These are phyloP conservation scores for Chelonus formosanus DNA, from an alignment of 2,888 invertebrate species.

Conservation along the genomic window DNA sequence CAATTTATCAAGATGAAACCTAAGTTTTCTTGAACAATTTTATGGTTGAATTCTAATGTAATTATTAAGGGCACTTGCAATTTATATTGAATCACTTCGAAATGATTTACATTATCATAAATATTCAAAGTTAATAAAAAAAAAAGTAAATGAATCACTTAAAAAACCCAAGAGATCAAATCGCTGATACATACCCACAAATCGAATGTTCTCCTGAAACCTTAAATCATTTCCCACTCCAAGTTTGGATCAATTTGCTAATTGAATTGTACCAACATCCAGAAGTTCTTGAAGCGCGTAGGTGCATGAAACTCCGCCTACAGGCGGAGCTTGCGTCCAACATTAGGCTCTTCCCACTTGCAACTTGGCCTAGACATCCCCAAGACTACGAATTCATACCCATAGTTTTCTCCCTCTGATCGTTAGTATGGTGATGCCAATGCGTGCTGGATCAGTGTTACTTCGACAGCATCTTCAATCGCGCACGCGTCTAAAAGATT, in stretches of 20 bases:
- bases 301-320: conserved; percentile 43
- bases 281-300: conserved; percentile 33
- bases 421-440: conserved; percentile 24
- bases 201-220: conserved; percentile 22
- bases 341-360: conserved; percentile 31
- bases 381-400: conserved; percentile 1
- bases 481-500: conserved; percentile 30
- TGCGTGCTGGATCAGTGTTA: conserved; percentile 47
- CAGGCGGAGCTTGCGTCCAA: conserved; percentile 37
- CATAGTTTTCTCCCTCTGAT: neutral
- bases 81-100: too few relatives aligned
- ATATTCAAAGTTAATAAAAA: too few relatives aligned
- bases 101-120: too few relatives aligned
- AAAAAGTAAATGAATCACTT: neutral
- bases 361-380: conserved; percentile 18
- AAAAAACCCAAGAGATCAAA: conserved; percentile 5
- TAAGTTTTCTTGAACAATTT: too few relatives aligned
- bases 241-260: conserved; percentile 55
- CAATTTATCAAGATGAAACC: too few relatives aligned
- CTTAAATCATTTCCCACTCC: conserved; percentile 47
- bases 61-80: too few relatives aligned
- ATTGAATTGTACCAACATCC: conserved; percentile 51
- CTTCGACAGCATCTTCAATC: conserved; percentile 48
- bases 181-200: conserved; percentile 15
- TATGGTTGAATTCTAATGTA: too few relatives aligned